phyloP scores from a whole-genome alignment of 92 coral and sea anemone species.

The Siderastrea radians region DNA sequence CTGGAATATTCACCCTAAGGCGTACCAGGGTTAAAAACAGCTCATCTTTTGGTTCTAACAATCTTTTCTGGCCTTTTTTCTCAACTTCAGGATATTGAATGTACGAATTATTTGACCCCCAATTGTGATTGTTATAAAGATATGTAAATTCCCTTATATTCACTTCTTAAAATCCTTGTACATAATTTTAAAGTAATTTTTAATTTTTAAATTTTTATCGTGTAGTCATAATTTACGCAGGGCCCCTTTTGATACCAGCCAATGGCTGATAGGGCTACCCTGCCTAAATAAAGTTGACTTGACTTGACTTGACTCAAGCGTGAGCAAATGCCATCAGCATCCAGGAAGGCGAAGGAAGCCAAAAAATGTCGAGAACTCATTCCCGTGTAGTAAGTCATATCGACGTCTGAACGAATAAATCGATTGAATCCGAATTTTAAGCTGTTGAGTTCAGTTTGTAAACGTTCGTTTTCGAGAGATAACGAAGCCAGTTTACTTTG shows the following conservation, averaged over 20 bases:
- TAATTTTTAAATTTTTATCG: too few relatives aligned
- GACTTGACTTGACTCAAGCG: neutral
- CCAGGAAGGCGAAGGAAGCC: neutral
- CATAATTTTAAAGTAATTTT: too few relatives aligned
- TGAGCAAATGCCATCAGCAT: slow-evolving; percentile 10
- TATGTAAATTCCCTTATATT: too few relatives aligned
- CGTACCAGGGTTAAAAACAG: slow-evolving; percentile 17
- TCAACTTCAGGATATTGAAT: slow-evolving; percentile 1
- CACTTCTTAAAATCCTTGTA: too few relatives aligned
- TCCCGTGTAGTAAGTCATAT: slow-evolving; percentile 24
- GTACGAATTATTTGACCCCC: slow-evolving; percentile 12
- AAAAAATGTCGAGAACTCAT: slow-evolving; percentile 21
- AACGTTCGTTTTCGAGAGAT: slow-evolving; percentile 15
- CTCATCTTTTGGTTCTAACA: slow-evolving; percentile 10
- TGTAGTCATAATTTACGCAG: too few relatives aligned
- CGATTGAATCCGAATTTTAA: slow-evolving; percentile 30
- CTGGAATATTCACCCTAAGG: slow-evolving; percentile 18
- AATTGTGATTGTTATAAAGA: neutral
- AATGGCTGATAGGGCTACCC: too few relatives aligned
- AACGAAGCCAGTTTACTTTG: slow-evolving; percentile 15
- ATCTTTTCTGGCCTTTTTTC: slow-evolving; percentile 9
- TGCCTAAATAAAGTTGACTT: too few relatives aligned
- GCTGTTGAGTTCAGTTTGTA: slow-evolving; percentile 12
- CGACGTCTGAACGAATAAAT: slow-evolving; percentile 19
- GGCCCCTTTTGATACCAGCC: too few relatives aligned